A percentile compares a stretch with the other conserved stretches of the same genome.
phyloP scores from a whole-genome alignment of 2,113 vertebrate genomes.

The Rynchops niger region DNA sequence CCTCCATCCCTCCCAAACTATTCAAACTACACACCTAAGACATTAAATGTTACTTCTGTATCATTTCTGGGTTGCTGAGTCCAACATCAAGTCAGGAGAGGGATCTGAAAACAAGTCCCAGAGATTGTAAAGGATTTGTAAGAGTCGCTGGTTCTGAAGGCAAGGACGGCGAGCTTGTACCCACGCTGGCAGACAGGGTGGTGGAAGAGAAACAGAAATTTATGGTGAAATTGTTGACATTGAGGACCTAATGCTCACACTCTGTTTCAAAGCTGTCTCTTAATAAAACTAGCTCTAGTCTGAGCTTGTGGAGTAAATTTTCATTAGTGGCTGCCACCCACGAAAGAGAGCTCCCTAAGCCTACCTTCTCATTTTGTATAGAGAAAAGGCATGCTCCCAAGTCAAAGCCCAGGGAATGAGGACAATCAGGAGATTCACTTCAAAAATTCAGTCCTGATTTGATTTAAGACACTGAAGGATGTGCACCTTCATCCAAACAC shows the following conservation, averaged over 20 bases:
- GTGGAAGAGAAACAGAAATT: neutral
- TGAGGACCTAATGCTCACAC: neutral
- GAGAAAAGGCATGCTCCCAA: neutral
- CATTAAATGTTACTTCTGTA: neutral
- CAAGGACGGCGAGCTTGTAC: neutral
- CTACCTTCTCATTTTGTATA: neutral
- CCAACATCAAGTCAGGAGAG: neutral
- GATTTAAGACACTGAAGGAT: neutral
- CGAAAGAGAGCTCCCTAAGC: neutral
- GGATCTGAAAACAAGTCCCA: neutral
- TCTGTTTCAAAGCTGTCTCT: neutral
- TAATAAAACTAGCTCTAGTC: neutral
- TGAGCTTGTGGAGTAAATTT: neutral
- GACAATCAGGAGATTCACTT: neutral
- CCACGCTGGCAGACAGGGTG: neutral
- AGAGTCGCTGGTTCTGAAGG: neutral
- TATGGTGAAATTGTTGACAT: neutral
- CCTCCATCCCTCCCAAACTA: neutral
- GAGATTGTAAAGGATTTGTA: neutral
- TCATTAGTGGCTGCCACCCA: neutral
- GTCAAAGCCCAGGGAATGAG: neutral
- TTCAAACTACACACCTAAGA: neutral
- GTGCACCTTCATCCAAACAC: neutral
- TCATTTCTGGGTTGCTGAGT: neutral
- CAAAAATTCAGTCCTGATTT: neutral